These are phyloP conservation scores for Macquaria australasica DNA, from an alignment of 2,113 vertebrate genomes.

Conservation along the genomic window DNA sequence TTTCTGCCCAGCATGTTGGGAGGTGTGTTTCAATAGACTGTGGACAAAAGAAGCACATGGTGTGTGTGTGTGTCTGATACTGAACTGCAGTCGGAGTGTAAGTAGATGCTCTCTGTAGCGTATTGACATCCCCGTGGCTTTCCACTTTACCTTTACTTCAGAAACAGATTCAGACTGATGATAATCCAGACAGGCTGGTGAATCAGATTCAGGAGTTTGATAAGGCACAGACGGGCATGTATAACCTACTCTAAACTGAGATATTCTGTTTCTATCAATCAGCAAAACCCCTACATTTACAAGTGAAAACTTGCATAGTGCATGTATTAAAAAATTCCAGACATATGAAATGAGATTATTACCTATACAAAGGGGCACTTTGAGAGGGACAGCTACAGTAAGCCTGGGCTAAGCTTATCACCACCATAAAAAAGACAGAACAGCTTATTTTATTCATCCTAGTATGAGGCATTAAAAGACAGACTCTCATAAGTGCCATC, in stretches of 20 bases:
- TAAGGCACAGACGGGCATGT: neutral
- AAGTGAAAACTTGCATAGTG: neutral
- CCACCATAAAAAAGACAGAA: slow-evolving; percentile 16
- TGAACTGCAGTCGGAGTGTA: slow-evolving; percentile 11
- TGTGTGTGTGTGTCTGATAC: slow-evolving; percentile 24
- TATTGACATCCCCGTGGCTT: slow-evolving; percentile 8
- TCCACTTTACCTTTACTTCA: slow-evolving; percentile 4
- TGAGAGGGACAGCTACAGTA: neutral
- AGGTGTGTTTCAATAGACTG: slow-evolving; percentile 46
- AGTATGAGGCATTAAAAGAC: slow-evolving; percentile 5
- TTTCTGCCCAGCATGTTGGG: slow-evolving; percentile 41
- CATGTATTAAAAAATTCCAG: neutral
- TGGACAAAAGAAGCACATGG: slow-evolving; percentile 29
- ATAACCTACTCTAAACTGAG: neutral
- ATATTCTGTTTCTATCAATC: slow-evolving; percentile 2
- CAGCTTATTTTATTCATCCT: slow-evolving; percentile 21
- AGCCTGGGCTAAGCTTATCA: slow-evolving; percentile 1
- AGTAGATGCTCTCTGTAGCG: slow-evolving; percentile 1
- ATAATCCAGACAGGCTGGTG: slow-evolving; percentile 15
- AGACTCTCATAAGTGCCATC: neutral
- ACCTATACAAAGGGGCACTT: neutral
- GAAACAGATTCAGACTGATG: slow-evolving; percentile 15
- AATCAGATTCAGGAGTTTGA: neutral
- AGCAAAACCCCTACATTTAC: neutral
- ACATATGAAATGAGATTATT: slow-evolving; percentile 20